Percentiles rank a stretch among this genome's conserved stretches.
phyloP scores from a whole-genome alignment of 1,140 invertebrate genomes.

The Lordiphosa collinella region DNA sequence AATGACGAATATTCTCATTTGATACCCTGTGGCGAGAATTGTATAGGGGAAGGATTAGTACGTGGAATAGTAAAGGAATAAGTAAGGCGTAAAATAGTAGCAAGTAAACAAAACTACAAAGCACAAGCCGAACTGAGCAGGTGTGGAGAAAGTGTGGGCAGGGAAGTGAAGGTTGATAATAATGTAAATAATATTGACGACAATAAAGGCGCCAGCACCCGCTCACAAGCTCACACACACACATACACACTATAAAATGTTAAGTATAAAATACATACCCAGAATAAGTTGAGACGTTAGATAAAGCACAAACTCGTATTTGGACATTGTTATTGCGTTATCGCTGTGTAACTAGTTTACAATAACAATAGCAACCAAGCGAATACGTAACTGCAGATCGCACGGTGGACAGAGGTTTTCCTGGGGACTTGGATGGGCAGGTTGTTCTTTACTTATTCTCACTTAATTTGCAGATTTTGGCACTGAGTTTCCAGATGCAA shows the following conservation, averaged over 20 bases:
- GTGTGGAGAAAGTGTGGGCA: too few species aligned
- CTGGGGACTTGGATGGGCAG: slow-evolving; percentile 10
- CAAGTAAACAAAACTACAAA: slow-evolving; percentile 1
- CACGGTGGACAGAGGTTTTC: slow-evolving; percentile 21
- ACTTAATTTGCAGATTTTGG: slow-evolving; percentile 18
- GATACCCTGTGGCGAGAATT: too few species aligned
- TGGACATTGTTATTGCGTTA: slow-evolving; percentile 55
- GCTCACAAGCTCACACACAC: slow-evolving; percentile 20
- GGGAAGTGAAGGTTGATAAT: background rate
- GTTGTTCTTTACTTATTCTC: background rate
- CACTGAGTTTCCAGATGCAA: slow-evolving; percentile 13
- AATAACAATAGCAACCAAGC: slow-evolving; percentile 20
- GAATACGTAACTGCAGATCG: slow-evolving; percentile 55
- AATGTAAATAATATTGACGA: slow-evolving; percentile 42
- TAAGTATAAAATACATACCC: slow-evolving; percentile 47
- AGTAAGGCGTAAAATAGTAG: too few species aligned
- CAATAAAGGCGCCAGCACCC: slow-evolving; percentile 32
- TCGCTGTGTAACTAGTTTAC: slow-evolving; percentile 61
- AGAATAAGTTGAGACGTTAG: slow-evolving; percentile 58
- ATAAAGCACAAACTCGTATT: slow-evolving; percentile 56
- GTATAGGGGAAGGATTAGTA: too few species aligned
- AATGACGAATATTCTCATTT: too few species aligned
- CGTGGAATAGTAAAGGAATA: too few species aligned
- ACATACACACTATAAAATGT: background rate
- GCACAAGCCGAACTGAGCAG: slow-evolving; percentile 10